These are phyloP conservation scores for Apaloderma vittatum DNA, from an alignment of 2,113 vertebrate genomes.

Conservation along the genomic window DNA sequence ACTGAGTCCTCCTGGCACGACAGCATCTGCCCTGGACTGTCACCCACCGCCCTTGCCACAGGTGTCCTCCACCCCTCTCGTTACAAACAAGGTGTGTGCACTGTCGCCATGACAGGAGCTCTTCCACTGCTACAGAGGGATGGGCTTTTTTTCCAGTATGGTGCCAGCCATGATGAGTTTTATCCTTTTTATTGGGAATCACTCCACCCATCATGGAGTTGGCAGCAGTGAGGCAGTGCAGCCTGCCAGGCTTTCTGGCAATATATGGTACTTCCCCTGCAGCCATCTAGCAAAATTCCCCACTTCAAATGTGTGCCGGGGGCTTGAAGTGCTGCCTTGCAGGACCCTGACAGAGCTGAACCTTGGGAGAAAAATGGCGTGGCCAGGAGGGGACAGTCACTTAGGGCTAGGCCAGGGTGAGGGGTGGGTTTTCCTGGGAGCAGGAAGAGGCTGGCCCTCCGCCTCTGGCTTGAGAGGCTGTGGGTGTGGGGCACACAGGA, in stretches of 20 bases:
- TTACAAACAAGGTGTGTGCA: accelerated
- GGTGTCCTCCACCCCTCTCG: accelerated
- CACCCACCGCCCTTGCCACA: not conserved
- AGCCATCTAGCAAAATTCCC: not conserved
- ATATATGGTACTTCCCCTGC: accelerated
- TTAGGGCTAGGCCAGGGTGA: not conserved
- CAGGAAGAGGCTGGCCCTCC: not conserved
- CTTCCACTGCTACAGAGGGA: accelerated
- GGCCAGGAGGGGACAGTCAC: not conserved
- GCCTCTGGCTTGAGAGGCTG: not conserved
- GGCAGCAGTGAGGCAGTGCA: not conserved
- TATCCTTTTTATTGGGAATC: too few species aligned
- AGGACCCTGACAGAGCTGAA: not conserved
- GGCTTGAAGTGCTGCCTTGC: not conserved
- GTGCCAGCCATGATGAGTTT: too few species aligned
- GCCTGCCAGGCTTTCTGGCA: accelerated
- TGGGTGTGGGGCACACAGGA: accelerated
- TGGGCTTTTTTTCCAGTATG: not conserved
- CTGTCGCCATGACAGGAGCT: not conserved
- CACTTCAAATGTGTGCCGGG: not conserved
- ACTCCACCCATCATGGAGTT: accelerated
- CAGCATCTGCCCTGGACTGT: not conserved
- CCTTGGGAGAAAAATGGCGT: not conserved
- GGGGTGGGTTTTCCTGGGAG: not conserved
- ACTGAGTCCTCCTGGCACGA: not conserved